Conservation (phyloP, 2,888 invertebrate genomes). For the Zelleria hepariella region DNA sequence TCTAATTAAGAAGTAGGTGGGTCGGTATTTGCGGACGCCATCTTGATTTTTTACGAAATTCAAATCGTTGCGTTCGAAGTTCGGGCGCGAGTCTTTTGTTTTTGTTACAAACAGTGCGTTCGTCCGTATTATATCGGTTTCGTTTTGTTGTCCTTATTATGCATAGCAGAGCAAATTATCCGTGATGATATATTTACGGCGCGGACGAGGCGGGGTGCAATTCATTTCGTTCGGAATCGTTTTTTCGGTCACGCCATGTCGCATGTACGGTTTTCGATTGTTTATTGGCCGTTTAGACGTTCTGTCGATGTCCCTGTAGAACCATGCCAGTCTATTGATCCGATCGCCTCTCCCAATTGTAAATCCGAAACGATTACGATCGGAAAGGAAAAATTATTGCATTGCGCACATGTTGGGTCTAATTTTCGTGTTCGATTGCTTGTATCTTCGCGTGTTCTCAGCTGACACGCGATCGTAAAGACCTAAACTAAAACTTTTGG, state of each 20-base stretch:
- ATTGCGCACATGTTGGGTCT: conserved; percentile 36
- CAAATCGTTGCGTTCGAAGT: conserved; percentile 20
- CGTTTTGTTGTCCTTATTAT: conserved; percentile 17
- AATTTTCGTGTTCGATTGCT: conserved; percentile 16
- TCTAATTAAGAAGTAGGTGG: conserved; percentile 65
- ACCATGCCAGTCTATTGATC: conserved; percentile 38
- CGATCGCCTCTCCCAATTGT: conserved; percentile 28
- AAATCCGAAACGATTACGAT: conserved; percentile 38
- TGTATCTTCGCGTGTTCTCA: conserved; percentile 13
- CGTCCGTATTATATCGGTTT: conserved; percentile 13
- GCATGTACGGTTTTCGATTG: conserved; percentile 63
- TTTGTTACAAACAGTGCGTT: conserved; percentile 9
- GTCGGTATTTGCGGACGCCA: conserved; percentile 24
- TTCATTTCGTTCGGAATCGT: conserved; percentile 60
- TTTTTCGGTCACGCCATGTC: conserved; percentile 70
- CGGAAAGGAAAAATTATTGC: conserved; percentile 38
- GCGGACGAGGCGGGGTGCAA: conserved; percentile 39
- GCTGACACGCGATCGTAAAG: conserved; percentile 15
- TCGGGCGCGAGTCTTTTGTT: conserved; percentile 2
- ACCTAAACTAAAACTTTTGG: not conserved
- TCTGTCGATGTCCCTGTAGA: conserved; percentile 32
- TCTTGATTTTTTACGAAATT: conserved; percentile 40
- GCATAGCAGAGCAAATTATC: conserved; percentile 33
- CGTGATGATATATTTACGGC: conserved; percentile 60
- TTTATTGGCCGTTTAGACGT: conserved; percentile 52